These are phyloP conservation scores for Mythimna vitellina DNA, from an alignment of 2,888 invertebrate species.

Conservation along the genomic window DNA sequence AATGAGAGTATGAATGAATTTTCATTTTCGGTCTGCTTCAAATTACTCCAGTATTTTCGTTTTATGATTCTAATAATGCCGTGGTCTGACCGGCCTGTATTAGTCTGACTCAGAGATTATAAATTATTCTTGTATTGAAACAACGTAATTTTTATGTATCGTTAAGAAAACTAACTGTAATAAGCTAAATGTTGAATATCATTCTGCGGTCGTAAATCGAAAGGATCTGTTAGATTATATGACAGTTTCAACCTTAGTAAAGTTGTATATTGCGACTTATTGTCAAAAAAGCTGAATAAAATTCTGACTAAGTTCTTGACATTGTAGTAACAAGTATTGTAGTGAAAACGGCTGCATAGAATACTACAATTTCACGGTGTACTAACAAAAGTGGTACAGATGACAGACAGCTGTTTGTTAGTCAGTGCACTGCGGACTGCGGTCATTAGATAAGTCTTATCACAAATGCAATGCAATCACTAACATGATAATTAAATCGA, in stretches of 20 bases:
- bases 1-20: slow-evolving; percentile 54
- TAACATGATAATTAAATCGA: slow-evolving; percentile 70
- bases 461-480: slow-evolving; percentile 68
- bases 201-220: not conserved
- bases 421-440: slow-evolving; percentile 63
- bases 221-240: too few species aligned
- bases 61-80: slow-evolving; percentile 58
- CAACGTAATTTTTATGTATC: not conserved
- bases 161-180: not conserved
- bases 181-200: not conserved
- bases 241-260: too few species aligned
- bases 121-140: slow-evolving; percentile 28
- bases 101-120: slow-evolving; percentile 52
- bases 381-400: slow-evolving; percentile 59
- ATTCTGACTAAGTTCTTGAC: slow-evolving; percentile 54
- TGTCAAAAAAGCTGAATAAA: too few species aligned
- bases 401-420: slow-evolving; percentile 74
- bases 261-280: too few species aligned
- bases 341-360: slow-evolving; percentile 49
- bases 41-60: slow-evolving; percentile 53
- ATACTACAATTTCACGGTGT: slow-evolving; percentile 63
- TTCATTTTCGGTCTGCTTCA: slow-evolving; percentile 57
- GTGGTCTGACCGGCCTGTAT: slow-evolving; percentile 39
- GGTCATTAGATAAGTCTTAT: slow-evolving; percentile 75
- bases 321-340: slow-evolving; percentile 63